These are phyloP conservation scores for Rhyacophila evoluta DNA, from an alignment of 2,888 invertebrate species.

Conservation along the genomic window DNA sequence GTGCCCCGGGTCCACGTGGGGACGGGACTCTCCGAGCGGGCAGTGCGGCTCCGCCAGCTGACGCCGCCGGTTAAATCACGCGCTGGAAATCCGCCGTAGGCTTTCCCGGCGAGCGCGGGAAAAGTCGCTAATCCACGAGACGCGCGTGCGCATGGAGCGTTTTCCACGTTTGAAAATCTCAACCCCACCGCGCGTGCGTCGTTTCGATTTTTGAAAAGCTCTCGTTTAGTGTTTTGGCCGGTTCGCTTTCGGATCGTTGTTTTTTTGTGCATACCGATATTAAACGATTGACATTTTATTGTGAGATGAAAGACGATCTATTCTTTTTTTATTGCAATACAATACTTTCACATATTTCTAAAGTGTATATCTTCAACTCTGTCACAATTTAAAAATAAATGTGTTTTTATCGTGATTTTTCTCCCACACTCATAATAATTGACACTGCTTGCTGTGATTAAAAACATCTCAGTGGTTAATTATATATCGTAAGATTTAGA, in stretches of 20 bases:
- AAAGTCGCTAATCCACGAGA: not conserved
- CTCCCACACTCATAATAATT: not conserved
- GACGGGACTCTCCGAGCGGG: not conserved
- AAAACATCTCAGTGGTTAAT: not conserved
- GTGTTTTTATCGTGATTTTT: not conserved
- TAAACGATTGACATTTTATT: not conserved
- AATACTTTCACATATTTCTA: not conserved
- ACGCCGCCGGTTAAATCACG: slow-evolving; percentile 1
- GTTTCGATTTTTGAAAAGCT: slow-evolving; percentile 22
- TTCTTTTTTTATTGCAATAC: not conserved
- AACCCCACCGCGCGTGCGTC: not conserved
- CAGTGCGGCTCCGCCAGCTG: slow-evolving; percentile 26
- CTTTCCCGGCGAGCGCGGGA: not conserved
- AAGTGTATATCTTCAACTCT: not conserved
- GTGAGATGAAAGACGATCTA: not conserved
- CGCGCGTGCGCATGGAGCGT: not conserved
- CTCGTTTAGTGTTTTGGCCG: slow-evolving; percentile 8
- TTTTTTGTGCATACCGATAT: not conserved
- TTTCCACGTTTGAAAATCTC: not conserved
- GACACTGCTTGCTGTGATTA: not conserved
- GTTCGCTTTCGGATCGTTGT: not conserved
- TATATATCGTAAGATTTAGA: no score
- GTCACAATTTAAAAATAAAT: not conserved
- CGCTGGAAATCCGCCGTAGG: not conserved
- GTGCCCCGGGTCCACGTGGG: slow-evolving; percentile 29